These are phyloP conservation scores for Leptinotarsa juncta DNA, from an alignment of 2,888 invertebrate genomes.

Conservation along the genomic window DNA sequence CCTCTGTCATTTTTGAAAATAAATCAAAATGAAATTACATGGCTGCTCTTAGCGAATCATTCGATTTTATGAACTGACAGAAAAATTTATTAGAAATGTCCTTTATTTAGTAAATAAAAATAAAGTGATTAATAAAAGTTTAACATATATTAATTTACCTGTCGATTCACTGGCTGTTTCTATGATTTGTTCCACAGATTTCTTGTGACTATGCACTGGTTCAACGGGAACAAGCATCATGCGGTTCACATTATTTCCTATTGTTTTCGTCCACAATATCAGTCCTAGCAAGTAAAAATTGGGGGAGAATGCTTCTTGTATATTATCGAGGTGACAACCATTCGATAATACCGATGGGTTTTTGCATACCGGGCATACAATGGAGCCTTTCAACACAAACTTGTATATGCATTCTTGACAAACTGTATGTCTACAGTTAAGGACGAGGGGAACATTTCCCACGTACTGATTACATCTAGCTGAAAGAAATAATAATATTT, in stretches of 20 bases:
- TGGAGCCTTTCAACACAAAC: conserved; percentile 50
- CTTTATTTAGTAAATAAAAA: too few species aligned
- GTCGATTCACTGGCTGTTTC: neutral
- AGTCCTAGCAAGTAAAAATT: conserved; percentile 63
- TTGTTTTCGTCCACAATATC: conserved; percentile 47
- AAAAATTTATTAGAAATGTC: too few species aligned
- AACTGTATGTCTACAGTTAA: conserved; percentile 76
- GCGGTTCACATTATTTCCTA: conserved; percentile 22
- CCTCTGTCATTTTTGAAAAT: too few species aligned
- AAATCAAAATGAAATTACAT: too few species aligned
- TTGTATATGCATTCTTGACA: conserved; percentile 74
- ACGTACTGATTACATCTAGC: conserved; percentile 43
- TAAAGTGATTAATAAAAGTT: neutral
- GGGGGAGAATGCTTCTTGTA: conserved; percentile 58
- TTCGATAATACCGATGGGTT: conserved; percentile 57
- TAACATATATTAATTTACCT: neutral
- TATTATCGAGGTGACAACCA: conserved; percentile 38
- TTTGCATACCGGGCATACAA: conserved; percentile 69
- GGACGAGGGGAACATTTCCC: conserved; percentile 69
- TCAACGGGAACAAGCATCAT: conserved; percentile 32
- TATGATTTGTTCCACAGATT: neutral
- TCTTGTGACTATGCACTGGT: neutral
- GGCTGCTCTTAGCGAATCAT: too few species aligned
- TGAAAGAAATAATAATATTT: conserved; percentile 32
- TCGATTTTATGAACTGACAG: too few species aligned